Evolutionary conservation across 2,888 invertebrate species (phyloP).

Genomic region (Leptodirus hochenwartii): DNA sequence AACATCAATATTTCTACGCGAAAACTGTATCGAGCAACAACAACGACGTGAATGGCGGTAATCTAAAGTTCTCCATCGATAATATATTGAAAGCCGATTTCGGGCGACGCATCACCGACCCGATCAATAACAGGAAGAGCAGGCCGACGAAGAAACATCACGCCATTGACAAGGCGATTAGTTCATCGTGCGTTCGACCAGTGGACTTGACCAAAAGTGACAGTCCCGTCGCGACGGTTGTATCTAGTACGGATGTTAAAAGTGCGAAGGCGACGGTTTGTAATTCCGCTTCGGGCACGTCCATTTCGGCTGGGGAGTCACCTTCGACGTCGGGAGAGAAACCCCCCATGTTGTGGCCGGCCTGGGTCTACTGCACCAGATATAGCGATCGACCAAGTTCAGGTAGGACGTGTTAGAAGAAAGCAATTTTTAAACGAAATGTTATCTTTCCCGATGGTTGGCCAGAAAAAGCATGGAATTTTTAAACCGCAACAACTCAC

Average conservation of each 20-base stretch:
- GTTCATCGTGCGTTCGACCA: constrained; percentile 1
- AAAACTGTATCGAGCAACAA: constrained; percentile 15
- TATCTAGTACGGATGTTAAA: constrained; percentile 4
- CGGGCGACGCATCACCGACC: constrained; percentile 51
- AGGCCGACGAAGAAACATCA: constrained; percentile 16
- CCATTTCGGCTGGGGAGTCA: too few relatives aligned
- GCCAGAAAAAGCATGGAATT: too few relatives aligned
- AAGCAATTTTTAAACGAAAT: too few relatives aligned
- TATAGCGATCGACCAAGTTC: constrained; percentile 84
- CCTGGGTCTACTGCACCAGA: constrained; percentile 97
- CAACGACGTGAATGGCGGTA: constrained; percentile 23
- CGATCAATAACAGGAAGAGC: constrained; percentile 40
- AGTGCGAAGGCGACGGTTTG: constrained; percentile 1
- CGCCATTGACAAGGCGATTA: neutral
- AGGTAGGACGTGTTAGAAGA: constrained; percentile 54
- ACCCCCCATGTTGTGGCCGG: constrained; percentile 59
- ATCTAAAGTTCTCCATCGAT: constrained; percentile 67
- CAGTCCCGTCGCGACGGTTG: constrained; percentile 1
- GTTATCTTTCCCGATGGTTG: too few relatives aligned
- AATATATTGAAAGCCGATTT: constrained; percentile 77
- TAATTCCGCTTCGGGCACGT: too few relatives aligned
- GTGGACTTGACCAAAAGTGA: neutral
- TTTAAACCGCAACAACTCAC: too few relatives aligned
- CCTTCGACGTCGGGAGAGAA: constrained; percentile 18
- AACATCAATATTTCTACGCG: constrained; percentile 19